These are phyloP conservation scores for Magallana ariakensis DNA, from an alignment of 1,140 invertebrate genomes.

Conservation along the genomic window DNA sequence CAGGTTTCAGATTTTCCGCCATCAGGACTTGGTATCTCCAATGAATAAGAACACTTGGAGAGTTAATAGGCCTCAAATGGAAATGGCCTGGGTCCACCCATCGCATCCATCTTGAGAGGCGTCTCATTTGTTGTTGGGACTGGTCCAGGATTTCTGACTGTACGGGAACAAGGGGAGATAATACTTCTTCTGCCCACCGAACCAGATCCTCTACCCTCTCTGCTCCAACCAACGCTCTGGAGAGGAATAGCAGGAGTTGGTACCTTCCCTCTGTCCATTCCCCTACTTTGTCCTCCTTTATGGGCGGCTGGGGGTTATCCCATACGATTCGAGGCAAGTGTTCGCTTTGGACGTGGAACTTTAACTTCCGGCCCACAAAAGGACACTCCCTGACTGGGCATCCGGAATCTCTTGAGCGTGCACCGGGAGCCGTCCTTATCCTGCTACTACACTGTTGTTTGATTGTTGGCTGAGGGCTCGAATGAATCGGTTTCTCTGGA, in stretches of 20 bases:
- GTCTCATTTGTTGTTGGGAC: background rate
- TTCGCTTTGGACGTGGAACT: constrained; percentile 38
- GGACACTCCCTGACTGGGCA: constrained; percentile 3
- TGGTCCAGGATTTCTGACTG: background rate
- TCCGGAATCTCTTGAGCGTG: background rate
- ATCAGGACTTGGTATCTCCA: constrained; percentile 25
- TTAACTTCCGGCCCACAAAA: constrained; percentile 25
- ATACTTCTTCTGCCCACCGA: background rate
- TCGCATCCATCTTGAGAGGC: background rate
- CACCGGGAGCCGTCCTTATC: background rate
- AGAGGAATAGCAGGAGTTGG: background rate
- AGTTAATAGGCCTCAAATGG: background rate
- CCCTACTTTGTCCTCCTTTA: background rate
- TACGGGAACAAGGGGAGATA: background rate
- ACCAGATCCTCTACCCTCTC: background rate
- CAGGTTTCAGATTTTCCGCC: background rate
- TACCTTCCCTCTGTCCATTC: background rate
- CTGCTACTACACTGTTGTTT: background rate
- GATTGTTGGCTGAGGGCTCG: background rate
- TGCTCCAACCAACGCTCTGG: background rate
- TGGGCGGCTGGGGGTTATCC: constrained; percentile 45
- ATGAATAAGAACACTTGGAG: background rate
- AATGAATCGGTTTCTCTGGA: background rate
- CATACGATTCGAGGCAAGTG: constrained; percentile 35
- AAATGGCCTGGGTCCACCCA: background rate